Evolutionary conservation across 2,797 vertebrate genomes (phyloP), one percentile per base, ranked within the genome.

Genomic region (Parauchenoglanis ngamensis): DNA sequence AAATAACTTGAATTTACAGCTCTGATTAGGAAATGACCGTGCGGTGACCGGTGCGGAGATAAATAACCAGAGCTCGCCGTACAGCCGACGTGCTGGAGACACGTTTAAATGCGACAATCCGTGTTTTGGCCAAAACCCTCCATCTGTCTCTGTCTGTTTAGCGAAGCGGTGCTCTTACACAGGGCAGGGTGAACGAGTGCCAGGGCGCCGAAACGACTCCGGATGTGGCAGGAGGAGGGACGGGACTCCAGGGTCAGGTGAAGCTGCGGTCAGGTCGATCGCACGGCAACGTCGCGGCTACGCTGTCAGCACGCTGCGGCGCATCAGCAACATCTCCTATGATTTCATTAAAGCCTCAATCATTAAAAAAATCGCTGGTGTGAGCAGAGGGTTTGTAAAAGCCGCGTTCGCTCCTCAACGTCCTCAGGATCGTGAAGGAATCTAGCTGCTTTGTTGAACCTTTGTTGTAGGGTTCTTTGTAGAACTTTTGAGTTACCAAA

Each of bases 131-230:
- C 25, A 83, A 83, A 54, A 13, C 7, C 31, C 17, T 78, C 75
- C 61, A 86, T 79, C 46, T 86, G 85, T 78, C 73, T 78, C 31
- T 44, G 23, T 85, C 40, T 63, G 44, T 54, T 78, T 86, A 86
- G 75, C 4, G 21, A 78, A 52, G 46, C 75, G 15, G 11, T 2
- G 46, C 84, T 67, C 11, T 67, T 65, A 35, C n/a, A 84, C 28
- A 78, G 46, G 61, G n/a, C 12, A n/a, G 23, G 21, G 21, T 57
- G 63, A 68, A 70, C 19, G 49, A 31, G 23, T 80, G 61, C 76
- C 85, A 86, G 52, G 63, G 13, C 63, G 0, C 49, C n/a, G 31
- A 78, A 86, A 40, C 15, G 28, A 57, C n/a, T 79, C 23, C 8
- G 78, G 46, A n/a, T 67, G 59, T 4, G 40, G 6, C 28, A 44